phyloP scores from a whole-genome alignment of 2,888 invertebrate genomes.

The Marronus borbonicus region DNA sequence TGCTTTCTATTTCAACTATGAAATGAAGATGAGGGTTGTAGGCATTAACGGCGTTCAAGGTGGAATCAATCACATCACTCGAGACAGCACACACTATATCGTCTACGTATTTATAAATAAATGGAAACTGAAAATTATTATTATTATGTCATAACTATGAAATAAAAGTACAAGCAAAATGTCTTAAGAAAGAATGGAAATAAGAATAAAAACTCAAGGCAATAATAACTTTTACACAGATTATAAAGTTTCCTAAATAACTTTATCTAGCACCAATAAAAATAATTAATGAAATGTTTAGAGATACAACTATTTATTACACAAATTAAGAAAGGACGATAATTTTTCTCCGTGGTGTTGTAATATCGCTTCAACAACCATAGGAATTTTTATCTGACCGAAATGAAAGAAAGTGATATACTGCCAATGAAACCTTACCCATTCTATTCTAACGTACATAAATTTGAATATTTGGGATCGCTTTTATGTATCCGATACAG shows the following conservation, averaged over 20 bases:
- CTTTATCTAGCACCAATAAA: background rate
- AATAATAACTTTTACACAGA: background rate
- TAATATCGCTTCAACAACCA: background rate
- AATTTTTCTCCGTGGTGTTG: conserved; percentile 17
- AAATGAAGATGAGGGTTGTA: no score
- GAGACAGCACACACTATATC: no score
- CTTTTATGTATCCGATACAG: conserved; percentile 7
- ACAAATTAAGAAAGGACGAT: conserved; percentile 12
- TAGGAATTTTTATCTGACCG: background rate
- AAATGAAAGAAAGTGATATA: background rate
- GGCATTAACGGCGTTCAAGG: no score
- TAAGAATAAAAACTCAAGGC: no score
- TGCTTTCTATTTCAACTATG: no score
- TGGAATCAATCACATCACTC: no score
- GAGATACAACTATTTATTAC: conserved; percentile 15
- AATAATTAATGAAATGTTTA: conserved; percentile 29
- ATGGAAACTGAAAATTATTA: no score
- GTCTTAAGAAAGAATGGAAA: no score
- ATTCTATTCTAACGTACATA: conserved; percentile 11
- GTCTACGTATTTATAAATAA: no score
- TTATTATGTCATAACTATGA: no score
- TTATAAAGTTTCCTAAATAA: background rate
- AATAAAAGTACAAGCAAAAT: no score
- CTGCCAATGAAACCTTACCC: conserved; percentile 20
- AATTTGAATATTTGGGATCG: conserved; percentile 31